Evolutionary conservation across 2,797 vertebrate genomes (phyloP), one percentile per base, ranked within the genome.

Genomic region (Pteronotus mesoamericanus): DNA sequence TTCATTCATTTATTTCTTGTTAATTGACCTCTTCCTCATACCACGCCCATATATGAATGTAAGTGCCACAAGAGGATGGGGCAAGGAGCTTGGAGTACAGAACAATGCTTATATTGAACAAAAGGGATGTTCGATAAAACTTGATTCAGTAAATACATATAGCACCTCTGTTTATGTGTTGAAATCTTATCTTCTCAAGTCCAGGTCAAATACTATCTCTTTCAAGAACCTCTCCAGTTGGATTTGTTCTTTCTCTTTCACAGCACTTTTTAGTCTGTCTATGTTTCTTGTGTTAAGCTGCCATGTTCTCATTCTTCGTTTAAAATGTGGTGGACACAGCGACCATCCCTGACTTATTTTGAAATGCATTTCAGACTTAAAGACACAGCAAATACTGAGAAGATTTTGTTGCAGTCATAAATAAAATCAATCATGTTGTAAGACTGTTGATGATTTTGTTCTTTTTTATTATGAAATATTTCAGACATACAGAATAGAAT

Each of bases 391-490:
- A 16, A 29, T 84, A 32, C 21, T 59, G 24, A 88, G 39, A 48
- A 71, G n/a, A 61, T 78, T 69, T 85, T 82, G 34, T 51, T 87
- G 12, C 86, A 32, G 9, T 93, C 22, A 89, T 46, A 44, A 87
- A 84, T 78, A 87, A 72, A 89, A 92, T 79, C 71, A 84, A 48
- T 18, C 12, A 24, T 57, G 46, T 66, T n/a, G 34, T 80, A 80
- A 57, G 46, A 88, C 10, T 53, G 0, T 51, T 78, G 22, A 85
- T 29, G 21, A 16, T 91, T 84, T 72, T 55, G 83, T 93, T 89
- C 9, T 51, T 57, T 94, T 44, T 87, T 94, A 69, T 90, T 48
- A 44, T 34, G 42, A 97, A 82, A 84, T 86, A 86, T 78, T 77
- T 78, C 96, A 94, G 84, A 19, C 42, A 89, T 37, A 42, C 5